Base-by-base conservation (phyloP, 2,888 invertebrate species). In the Latheticus oryzae region DNA sequence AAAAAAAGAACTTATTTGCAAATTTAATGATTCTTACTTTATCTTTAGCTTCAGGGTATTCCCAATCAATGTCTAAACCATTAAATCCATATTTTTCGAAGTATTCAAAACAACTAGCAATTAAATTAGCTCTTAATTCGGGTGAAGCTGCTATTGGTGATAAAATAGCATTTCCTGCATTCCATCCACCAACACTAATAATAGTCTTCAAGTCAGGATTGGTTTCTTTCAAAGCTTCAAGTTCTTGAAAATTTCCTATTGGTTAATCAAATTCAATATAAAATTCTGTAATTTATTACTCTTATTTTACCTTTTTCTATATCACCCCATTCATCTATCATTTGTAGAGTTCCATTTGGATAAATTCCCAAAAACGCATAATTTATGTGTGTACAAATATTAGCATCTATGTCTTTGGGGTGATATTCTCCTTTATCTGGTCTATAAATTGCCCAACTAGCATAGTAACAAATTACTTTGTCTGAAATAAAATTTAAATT, bases 1-100 rank as follows among this genome's bases (percentile, higher is more conserved):
- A 16, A 37, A 11, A 37, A 35, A 35, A 35, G 2, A 35, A 16
- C 9, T 13, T 17, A 13, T 37, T 37, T 32, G 9, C 3, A 32
- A 32, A 32, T 32, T 13, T 32, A n/a, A 28, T 28, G 3, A 4
- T 4, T 9, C 5, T 11, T 38, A 53, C 53, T 21, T 19, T 33
- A 23, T 53, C 53, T 11, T 11, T 23, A n/a, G 53, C 53, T 33
- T 9, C 16, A 1, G 53, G 53, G n/a, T 53, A 53, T 12, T 55
- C 55, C 55, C 55, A 55, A 33, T 55, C 55, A 8, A 55, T 48
- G 16, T 55, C 55, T 7, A 55, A 28, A 16, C 55, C 55, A 16
- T 55, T 28, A 12, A 48, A 55, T 3, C 48, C 48, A 15, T 55
- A 55, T 11, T 23, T 23, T 3, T 53, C 43, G 17, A 53, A 53